Base-by-base conservation (phyloP, 2,888 invertebrate species). In the Ormyrus thymus region DNA sequence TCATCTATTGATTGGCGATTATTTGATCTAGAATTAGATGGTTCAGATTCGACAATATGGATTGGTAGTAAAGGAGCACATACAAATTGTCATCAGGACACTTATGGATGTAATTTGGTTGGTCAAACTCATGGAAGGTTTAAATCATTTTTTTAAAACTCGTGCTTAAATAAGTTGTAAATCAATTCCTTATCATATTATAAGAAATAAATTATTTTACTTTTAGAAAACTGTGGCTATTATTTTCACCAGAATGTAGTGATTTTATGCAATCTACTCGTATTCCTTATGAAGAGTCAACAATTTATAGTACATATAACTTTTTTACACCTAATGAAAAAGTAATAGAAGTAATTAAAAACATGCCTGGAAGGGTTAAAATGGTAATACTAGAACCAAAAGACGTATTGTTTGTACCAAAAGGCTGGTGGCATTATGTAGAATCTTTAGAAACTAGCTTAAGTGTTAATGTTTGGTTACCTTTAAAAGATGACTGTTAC, bases 341-440 rank as follows among this genome's bases (percentile, higher is more conserved):
- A 48, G 90, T 90, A 80, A 92, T 93, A 84, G 89, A 89, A 86
- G 91, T 92, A 92, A 89, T 87, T 55, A 83, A 84, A 80, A 88
- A 78, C 56, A 87, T 90, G 11, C 82, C 91, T 89, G 88, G 85
- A 77, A 91, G 90, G 45, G 91, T 91, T 0, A 91, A 92, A 81
- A 90, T 93, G 81, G 93, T 97, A 50, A 92, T 93, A 73, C 90
- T 98, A 69, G 91, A 94, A 64, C 95, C 97, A 9, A 97, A 97
- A 0, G 97, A 98, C 90, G 95, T 97, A 0, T 91, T 99, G 53
- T 93, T 96, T 85, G 95, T 99, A 7, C 98, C 98, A 0, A 93
- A 93, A 80, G 95, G 96, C 80, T 99, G 98, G 98, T 99, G 98
- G 98, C 98, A 98, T 91, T 98, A 95, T 91, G 98, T 98, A 0